These are phyloP conservation scores for Thermophis baileyi DNA, from an alignment of 2,113 vertebrate species.

Conservation along the genomic window DNA sequence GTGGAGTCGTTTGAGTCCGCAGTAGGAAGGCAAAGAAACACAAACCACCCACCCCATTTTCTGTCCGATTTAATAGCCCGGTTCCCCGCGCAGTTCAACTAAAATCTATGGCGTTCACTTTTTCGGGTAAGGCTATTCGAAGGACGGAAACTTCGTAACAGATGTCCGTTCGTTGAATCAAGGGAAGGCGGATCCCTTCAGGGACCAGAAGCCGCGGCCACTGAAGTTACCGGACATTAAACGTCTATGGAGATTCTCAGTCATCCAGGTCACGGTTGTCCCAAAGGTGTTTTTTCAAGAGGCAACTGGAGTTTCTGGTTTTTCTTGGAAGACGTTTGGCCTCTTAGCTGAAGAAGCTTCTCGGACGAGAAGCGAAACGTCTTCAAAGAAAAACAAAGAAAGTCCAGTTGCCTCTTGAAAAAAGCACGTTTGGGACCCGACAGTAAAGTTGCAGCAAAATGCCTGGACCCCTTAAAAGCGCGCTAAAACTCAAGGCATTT, in stretches of 20 bases:
- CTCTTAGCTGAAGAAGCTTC: neutral
- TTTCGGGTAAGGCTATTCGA: neutral
- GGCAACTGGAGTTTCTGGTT: neutral
- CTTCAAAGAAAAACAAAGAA: neutral
- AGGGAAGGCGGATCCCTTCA: neutral
- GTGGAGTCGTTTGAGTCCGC: neutral
- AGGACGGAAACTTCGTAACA: neutral
- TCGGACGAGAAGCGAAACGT: neutral
- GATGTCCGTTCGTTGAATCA: neutral
- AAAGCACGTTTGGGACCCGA: neutral
- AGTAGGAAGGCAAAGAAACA: neutral
- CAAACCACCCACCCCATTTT: neutral
- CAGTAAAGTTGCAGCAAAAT: neutral
- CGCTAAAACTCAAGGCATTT: neutral
- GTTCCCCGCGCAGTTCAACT: neutral
- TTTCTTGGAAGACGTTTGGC: neutral
- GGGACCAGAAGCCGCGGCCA: neutral
- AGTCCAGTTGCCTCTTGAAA: neutral
- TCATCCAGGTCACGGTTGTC: neutral
- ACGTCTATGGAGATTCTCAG: neutral
- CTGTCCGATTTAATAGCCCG: neutral
- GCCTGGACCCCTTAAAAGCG: neutral
- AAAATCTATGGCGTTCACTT: neutral
- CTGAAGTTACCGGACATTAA: neutral
- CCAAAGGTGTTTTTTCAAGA: neutral